Evolutionary conservation across 2,888 invertebrate genomes (phyloP), one percentile per base, ranked within the genome.

Genomic region (Apotomis capreana): DNA sequence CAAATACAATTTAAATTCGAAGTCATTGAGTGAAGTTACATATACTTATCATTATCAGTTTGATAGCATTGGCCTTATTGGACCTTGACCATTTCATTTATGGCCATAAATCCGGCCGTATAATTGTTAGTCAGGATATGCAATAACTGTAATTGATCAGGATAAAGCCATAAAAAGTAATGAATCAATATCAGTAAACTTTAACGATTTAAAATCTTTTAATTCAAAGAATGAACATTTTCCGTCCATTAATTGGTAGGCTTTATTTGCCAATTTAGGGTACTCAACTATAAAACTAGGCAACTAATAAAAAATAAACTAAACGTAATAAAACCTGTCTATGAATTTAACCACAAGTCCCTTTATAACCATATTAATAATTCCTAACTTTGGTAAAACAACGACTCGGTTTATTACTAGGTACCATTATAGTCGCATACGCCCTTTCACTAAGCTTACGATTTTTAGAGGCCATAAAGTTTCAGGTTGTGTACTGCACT

Each of bases 281-380:
- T 44, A 55, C 52, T 64, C 26, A 55, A 64, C 15, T 64, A 64
- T 26, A 40, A 55, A 64, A 64, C 63, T 63, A 54, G 37, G 52
- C 63, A 52, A 63, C 64, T 44, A 63, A 40, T 5, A 10, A 64
- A 64, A 58, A 37, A 37, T 64, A 55, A 64, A 64, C 54, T 37
- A 55, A 13, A 64, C 12, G 40, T 26, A 55, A 44, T 64, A 44
- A 44, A 64, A 55, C 44, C 15, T 26, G 15, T 54, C 10, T 15
- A 64, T 54, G 15, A 64, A 54, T 59, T 13, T 13, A 54, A 13
- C 54, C 52, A 12, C 15, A 55, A 44, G 44, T 55, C 37, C 49
- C 62, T 52, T 55, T 64, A 55, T n/a, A 55, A 13, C 44, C 44
- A 6, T 26, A 54, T 2, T 63, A 54, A 64, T 64, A 63, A 40